Conservation (phyloP, 2,113 vertebrate genomes). For the Anthoscopus minutus region DNA sequence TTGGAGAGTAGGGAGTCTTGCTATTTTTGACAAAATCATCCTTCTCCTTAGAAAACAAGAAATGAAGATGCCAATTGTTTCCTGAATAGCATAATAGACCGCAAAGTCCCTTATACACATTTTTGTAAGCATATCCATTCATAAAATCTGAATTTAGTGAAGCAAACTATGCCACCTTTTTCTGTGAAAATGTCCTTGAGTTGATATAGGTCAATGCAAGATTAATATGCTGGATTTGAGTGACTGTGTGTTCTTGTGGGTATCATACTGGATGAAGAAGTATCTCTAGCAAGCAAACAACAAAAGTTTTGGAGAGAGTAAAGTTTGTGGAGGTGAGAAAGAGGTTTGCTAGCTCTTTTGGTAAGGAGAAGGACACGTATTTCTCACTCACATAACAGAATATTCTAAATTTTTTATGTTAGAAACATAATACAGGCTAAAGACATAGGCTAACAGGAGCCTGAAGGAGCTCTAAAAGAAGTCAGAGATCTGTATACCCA, state of each 20-base stretch:
- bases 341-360: neutral
- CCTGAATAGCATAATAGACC: neutral
- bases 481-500: neutral
- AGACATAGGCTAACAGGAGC: neutral
- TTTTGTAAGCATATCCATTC: neutral
- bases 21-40: neutral
- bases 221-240: neutral
- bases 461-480: neutral
- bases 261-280: neutral
- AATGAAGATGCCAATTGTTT: neutral
- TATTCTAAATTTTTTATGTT: neutral
- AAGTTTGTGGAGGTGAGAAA: neutral
- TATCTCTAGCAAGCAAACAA: neutral
- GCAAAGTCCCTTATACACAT: neutral
- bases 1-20: neutral
- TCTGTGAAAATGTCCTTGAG: neutral
- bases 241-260: neutral
- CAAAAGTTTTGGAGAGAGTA: neutral
- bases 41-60: neutral
- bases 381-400: neutral
- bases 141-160: neutral
- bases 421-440: neutral
- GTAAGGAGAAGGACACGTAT: neutral
- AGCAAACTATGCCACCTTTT: neutral
- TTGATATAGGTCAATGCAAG: neutral